Base-by-base conservation (phyloP, 1,140 invertebrate species). In the Heliconius eleuchia region DNA sequence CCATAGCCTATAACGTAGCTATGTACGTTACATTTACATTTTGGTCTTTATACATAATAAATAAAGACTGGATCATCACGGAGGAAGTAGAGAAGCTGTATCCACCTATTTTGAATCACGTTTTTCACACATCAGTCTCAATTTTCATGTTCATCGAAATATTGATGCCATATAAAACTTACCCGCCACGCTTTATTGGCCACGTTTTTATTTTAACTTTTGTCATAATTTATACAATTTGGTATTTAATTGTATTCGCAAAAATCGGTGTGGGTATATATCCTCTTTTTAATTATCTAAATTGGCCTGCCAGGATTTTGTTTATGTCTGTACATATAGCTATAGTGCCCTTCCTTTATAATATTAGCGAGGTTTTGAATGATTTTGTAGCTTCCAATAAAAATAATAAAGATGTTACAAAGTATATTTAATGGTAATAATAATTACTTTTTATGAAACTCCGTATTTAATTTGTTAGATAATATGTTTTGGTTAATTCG, bases 11-110 rank as follows among this genome's bases (percentile, higher is more conserved):
- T 87, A 97, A 98, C 3, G 85, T 97, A 16, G 96, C 97, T 2
- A 95, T 97, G 88, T 98, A 98, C 95, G 98, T 99, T 1, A 96
- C 97, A 23, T 75, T 97, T 0, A 96, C 97, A 18, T 99, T 99
- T 88, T 99, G 98, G 98, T 93, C 93, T 7, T 91, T 99, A 23
- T 98, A 98, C 95, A 94, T 95, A 52, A 95, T 99, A 37, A 97
- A 99, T 90, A 96, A 98, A 81, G 97, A 98, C 39, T 71, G 30
- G 0, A 92, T 94, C 60, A 97, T 98, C 88, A 98, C 98, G 0
- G 96, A 96, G 85, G 95, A 94, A 1, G 86, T 99, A 42, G 98
- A 98, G 88, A 94, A 95, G 55, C 96, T 97, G 78, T 89, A 88
- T 81, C 93, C 84, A 7, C 93, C 91, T 73, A 99, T 98, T 98